Conservation (phyloP, 23 tunicate genomes). For the Phallusia fumigata region DNA sequence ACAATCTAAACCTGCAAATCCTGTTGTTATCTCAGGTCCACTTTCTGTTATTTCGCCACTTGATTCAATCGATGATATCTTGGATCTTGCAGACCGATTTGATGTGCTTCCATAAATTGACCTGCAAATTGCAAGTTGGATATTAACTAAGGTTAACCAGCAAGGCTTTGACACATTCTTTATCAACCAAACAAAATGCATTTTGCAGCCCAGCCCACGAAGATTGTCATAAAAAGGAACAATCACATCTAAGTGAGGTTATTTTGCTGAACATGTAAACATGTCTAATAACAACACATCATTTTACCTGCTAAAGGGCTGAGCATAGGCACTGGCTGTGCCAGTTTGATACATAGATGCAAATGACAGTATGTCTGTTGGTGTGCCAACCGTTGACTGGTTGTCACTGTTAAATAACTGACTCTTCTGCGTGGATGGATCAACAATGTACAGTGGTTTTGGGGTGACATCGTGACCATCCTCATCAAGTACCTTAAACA, state of each 20-base stretch:
- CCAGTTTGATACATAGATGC: conserved; percentile 76
- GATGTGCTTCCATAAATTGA: conserved; percentile 74
- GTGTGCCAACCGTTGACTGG: conserved; percentile 72
- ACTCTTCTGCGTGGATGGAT: conserved; percentile 53
- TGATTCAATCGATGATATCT: conserved; percentile 79
- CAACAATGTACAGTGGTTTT: conserved; percentile 64
- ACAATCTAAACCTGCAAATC: conserved; percentile 74
- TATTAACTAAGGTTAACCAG: too few species aligned
- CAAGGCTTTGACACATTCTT: too few species aligned
- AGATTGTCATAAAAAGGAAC: not conserved
- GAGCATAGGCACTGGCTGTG: conserved; percentile 85
- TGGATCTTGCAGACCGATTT: conserved; percentile 60
- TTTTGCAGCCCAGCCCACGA: too few species aligned
- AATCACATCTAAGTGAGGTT: not conserved
- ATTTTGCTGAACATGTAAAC: not conserved
- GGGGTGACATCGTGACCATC: conserved; percentile 97
- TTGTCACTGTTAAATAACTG: conserved; percentile 61
- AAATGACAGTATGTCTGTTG: conserved; percentile 83
- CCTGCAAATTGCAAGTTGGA: not conserved
- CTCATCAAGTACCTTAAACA: conserved; percentile 78
- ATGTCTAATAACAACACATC: not conserved
- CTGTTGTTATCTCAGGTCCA: conserved; percentile 65
- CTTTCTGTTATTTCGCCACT: conserved; percentile 83
- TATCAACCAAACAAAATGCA: too few species aligned
- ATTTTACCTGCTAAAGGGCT: conserved; percentile 85